Evolutionary conservation across 64 coral and sea anemone genomes (phyloP).

Genomic region (Catalaphyllia jardinei): DNA sequence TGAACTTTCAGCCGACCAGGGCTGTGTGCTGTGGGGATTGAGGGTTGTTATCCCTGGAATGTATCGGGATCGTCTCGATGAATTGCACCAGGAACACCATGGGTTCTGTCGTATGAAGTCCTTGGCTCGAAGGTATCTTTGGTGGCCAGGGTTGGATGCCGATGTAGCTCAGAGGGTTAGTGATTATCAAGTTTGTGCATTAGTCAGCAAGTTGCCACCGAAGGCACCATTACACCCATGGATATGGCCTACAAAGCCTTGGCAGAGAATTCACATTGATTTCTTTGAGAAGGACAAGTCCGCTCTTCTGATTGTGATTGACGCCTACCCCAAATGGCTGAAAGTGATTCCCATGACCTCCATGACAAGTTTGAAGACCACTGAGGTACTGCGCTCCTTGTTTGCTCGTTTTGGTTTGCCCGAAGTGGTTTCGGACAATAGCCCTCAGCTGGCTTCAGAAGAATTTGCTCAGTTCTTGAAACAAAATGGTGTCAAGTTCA

Average conservation of each 20-base stretch:
- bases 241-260: neutral
- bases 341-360: neutral
- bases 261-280: too few relatives aligned
- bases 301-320: neutral
- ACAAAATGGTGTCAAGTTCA: neutral
- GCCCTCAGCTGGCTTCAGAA: too few relatives aligned
- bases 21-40: too few relatives aligned
- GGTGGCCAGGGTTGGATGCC: neutral
- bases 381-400: too few relatives aligned
- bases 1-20: too few relatives aligned
- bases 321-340: neutral
- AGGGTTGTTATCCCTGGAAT: too few relatives aligned
- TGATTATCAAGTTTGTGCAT: neutral
- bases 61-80: neutral
- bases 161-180: neutral
- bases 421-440: too few relatives aligned
- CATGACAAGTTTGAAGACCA: conserved; percentile 9
- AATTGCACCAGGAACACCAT: conserved; percentile 13
- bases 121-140: neutral
- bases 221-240: neutral
- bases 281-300: too few relatives aligned
- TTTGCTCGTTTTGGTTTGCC: too few relatives aligned
- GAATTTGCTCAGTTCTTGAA: too few relatives aligned
- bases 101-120: conserved; percentile 11
- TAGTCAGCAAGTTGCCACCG: too few relatives aligned